phyloP scores from a whole-genome alignment of 1,140 invertebrate species.

The Vanessa atalanta region DNA sequence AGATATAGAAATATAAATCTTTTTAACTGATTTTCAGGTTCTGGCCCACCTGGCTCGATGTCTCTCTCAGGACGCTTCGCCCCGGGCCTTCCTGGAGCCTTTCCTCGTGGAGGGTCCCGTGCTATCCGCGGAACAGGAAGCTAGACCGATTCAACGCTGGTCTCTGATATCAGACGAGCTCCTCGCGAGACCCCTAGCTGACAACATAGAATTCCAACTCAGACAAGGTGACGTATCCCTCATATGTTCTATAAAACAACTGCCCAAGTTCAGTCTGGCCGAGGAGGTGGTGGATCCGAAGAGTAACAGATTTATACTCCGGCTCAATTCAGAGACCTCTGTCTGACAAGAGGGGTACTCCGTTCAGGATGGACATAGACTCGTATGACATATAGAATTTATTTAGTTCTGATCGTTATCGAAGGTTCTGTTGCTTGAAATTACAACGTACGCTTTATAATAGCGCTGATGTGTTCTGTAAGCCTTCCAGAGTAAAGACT shows the following conservation, averaged over 20 bases:
- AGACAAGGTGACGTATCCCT: conserved; percentile 96
- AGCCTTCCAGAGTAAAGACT: conserved; percentile 17
- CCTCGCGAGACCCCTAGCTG: conserved; percentile 90
- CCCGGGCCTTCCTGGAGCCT: conserved; percentile 94
- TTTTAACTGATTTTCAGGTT: conserved; percentile 49
- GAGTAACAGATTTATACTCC: conserved; percentile 96
- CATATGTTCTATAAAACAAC: conserved; percentile 89
- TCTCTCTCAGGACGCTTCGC: conserved; percentile 95
- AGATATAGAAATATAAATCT: background rate
- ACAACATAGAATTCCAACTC: conserved; percentile 93
- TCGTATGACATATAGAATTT: conserved; percentile 68
- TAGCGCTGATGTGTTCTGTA: conserved; percentile 19
- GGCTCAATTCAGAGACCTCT: conserved; percentile 97
- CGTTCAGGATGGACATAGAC: conserved; percentile 52
- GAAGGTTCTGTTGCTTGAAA: background rate
- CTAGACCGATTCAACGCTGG: conserved; percentile 92
- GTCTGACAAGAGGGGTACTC: conserved; percentile 85
- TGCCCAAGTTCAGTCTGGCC: conserved; percentile 96
- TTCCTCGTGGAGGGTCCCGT: conserved; percentile 91
- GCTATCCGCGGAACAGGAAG: conserved; percentile 89
- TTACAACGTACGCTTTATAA: background rate
- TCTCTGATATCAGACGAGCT: conserved; percentile 95
- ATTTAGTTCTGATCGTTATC: conserved; percentile 31
- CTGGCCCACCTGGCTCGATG: conserved; percentile 92
- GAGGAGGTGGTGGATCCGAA: conserved; percentile 98